Percentiles rank a stretch among this genome's conserved stretches.
These are phyloP conservation scores for Cardiocondyla obscurior DNA, from an alignment of 1,140 invertebrate species.

Conservation along the genomic window DNA sequence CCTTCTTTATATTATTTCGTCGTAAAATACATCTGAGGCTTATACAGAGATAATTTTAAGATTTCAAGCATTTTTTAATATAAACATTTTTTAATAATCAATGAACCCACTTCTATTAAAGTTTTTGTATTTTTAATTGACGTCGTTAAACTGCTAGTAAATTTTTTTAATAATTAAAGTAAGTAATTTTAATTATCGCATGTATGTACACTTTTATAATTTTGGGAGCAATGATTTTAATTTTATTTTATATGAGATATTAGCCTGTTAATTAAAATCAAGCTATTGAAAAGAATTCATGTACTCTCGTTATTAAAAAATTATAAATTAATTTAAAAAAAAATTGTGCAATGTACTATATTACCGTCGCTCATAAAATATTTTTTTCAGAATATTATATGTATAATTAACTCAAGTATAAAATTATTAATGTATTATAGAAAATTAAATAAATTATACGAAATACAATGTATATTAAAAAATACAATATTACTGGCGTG, in stretches of 20 bases:
- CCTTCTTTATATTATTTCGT: background rate
- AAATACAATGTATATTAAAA: background rate
- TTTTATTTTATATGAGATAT: background rate
- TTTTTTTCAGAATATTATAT: background rate
- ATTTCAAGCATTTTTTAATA: background rate
- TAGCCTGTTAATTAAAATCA: background rate
- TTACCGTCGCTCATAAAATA: background rate
- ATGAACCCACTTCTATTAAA: background rate
- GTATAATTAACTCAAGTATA: background rate
- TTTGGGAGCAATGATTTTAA: slow-evolving; percentile 10
- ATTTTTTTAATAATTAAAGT: no score
- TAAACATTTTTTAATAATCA: background rate
- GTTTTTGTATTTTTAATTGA: background rate
- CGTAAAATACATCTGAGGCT: background rate
- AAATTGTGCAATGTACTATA: background rate
- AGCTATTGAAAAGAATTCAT: background rate
- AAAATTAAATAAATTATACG: background rate
- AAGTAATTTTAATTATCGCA: background rate
- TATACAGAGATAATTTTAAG: background rate
- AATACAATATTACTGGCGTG: no score
- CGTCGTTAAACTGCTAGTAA: background rate
- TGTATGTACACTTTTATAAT: no score
- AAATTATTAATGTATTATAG: background rate
- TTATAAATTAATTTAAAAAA: slow-evolving; percentile 17
- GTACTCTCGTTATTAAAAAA: background rate